These are phyloP conservation scores for Caenorhabditis panamensis DNA, from an alignment of 2,888 invertebrate species.

Conservation along the genomic window DNA sequence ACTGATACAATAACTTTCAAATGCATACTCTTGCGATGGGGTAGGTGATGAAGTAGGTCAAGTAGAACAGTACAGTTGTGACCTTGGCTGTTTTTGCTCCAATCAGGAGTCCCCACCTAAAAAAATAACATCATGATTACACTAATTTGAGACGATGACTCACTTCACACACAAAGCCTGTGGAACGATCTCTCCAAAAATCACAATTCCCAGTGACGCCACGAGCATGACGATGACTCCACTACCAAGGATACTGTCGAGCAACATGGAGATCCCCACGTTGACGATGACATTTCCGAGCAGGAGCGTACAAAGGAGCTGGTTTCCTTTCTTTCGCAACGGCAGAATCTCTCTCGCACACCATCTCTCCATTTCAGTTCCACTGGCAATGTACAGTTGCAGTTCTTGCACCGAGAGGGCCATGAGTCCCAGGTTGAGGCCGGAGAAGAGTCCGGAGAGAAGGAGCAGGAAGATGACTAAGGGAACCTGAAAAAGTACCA, in stretches of 20 bases:
- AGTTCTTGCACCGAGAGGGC: constrained; percentile 87
- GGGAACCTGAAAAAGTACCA: constrained; percentile 84
- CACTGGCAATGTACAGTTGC: constrained; percentile 77
- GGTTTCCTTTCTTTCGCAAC: constrained; percentile 94
- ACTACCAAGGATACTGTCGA: constrained; percentile 88
- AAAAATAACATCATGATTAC: constrained; percentile 85
- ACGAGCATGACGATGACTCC: constrained; percentile 77
- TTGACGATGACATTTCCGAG: constrained; percentile 84
- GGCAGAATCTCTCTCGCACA: constrained; percentile 92
- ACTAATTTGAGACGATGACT: constrained; percentile 81
- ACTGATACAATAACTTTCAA: too few relatives aligned
- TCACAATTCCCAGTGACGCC: constrained; percentile 87
- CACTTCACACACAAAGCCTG: constrained; percentile 82
- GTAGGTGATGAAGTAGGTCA: constrained; percentile 86
- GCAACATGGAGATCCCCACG: constrained; percentile 91
- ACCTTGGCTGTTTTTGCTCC: constrained; percentile 87
- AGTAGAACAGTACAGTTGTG: constrained; percentile 93
- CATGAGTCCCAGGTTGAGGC: constrained; percentile 96
- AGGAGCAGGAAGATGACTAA: constrained; percentile 87
- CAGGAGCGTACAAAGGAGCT: constrained; percentile 87
- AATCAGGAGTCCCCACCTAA: constrained; percentile 76
- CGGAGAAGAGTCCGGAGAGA: constrained; percentile 96
- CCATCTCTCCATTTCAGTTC: constrained; percentile 65
- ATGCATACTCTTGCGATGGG: constrained; percentile 84
- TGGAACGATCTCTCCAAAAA: constrained; percentile 88